Conservation (phyloP, 2,113 vertebrate species). For the Platysteira castanea region DNA sequence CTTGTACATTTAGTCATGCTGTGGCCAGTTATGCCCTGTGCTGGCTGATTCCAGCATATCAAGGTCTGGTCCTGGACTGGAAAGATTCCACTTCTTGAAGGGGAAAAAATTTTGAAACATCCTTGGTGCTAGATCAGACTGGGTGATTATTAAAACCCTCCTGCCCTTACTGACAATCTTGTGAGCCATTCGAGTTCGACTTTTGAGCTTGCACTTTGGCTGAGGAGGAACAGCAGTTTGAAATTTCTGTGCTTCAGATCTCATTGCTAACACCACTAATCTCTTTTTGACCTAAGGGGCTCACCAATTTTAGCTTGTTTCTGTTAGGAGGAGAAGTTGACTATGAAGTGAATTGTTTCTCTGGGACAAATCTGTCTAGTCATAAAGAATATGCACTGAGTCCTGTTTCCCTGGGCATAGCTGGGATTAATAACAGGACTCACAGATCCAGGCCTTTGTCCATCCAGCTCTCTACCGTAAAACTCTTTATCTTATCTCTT, state of each 20-base stretch:
- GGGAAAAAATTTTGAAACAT: not conserved
- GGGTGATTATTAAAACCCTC: not conserved
- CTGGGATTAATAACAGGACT: not conserved
- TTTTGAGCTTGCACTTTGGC: not conserved
- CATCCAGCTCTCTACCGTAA: not conserved
- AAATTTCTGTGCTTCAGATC: not conserved
- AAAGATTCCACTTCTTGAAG: not conserved
- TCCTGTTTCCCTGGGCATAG: not conserved
- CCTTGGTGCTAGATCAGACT: not conserved
- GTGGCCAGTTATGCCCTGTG: not conserved
- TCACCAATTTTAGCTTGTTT: not conserved
- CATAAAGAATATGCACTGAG: not conserved
- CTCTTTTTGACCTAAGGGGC: not conserved
- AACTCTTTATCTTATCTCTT: not conserved
- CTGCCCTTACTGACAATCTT: not conserved
- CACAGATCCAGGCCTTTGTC: not conserved
- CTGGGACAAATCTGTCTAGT: not conserved
- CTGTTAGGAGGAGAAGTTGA: conserved; percentile 4
- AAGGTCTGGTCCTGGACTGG: not conserved
- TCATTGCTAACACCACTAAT: not conserved
- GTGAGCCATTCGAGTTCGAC: not conserved
- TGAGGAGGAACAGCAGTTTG: not conserved
- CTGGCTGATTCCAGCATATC: not conserved
- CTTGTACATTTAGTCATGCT: not conserved
- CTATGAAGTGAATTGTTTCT: not conserved